These are phyloP conservation scores for Apoda limacodes DNA, from an alignment of 2,888 invertebrate genomes.

Conservation along the genomic window DNA sequence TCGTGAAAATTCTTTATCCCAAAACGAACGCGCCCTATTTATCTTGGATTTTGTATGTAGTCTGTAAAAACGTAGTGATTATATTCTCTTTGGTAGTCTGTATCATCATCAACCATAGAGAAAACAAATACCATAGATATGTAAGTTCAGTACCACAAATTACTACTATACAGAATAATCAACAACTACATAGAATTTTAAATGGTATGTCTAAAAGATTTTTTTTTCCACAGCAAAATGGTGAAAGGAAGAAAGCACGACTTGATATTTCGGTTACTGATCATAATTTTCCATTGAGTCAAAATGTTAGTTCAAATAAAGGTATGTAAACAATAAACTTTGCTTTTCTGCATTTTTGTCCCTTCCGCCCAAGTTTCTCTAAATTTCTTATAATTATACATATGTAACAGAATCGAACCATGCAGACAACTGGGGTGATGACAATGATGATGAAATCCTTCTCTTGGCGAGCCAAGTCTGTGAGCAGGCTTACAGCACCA, in stretches of 20 bases:
- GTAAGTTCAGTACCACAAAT: too few species aligned
- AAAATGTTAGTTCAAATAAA: conserved; percentile 35
- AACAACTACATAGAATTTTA: too few species aligned
- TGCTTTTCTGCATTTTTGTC: background rate
- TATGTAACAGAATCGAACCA: conserved; percentile 28
- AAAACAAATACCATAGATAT: too few species aligned
- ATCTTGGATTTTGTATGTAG: too few species aligned
- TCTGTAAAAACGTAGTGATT: too few species aligned
- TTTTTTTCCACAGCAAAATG: conserved; percentile 38
- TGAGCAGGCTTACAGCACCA: conserved; percentile 40
- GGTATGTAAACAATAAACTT: conserved; percentile 26
- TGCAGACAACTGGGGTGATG: conserved; percentile 52
- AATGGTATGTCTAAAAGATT: conserved; percentile 60
- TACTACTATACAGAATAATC: too few species aligned
- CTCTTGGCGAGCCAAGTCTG: conserved; percentile 59
- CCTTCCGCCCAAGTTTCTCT: background rate
- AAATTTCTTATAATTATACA: too few species aligned
- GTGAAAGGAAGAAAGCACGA: conserved; percentile 50
- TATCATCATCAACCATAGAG: too few species aligned
- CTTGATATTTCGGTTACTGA: conserved; percentile 51
- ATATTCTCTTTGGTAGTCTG: too few species aligned
- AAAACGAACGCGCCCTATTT: too few species aligned
- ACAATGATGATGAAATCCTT: conserved; percentile 58
- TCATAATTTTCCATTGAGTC: conserved; percentile 59
- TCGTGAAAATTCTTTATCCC: too few species aligned